Evolutionary conservation across 2,888 invertebrate species (phyloP), one percentile per base, ranked within the genome.

Genomic region (Eristalis tenax): DNA sequence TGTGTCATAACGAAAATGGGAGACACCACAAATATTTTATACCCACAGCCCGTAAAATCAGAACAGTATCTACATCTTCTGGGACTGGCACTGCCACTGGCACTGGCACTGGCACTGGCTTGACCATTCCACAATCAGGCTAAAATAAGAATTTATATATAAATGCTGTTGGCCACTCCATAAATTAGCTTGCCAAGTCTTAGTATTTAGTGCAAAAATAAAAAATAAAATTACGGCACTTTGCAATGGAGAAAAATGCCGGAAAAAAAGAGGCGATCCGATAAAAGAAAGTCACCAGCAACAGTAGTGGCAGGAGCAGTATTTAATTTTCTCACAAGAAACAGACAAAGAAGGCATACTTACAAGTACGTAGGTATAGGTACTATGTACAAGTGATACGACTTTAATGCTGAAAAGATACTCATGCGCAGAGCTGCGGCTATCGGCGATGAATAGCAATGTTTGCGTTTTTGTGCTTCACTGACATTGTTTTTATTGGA

Each of bases 141-240:
- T 26, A 57, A 75, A 83, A 70, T 79, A 75, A 61, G 70, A 75
- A 81, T 80, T 63, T 69, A 59, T 76, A 22, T 69, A 63, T 63
- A 71, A 75, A 87, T 68, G 73, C 65, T 79, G 89, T 88, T 89
- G 89, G 90, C 89, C 90, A 91, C 91, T 91, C 91, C 89, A 91
- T 91, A 91, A 91, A 91, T 91, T 91, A 91, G 90, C 90, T 50
- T 91, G 90, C 89, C 90, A 90, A 89, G 68, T 88, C 79, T 87
- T 88, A 90, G 90, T 90, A 89, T 89, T 89, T 90, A 90, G 89
- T 88, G 87, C 88, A 89, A 90, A 89, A 87, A 89, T 76, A 83
- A 87, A 87, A 76, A 81, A 35, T 68, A 86, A 73, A 86, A 81
- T 75, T 78, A 73, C 80, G 83, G 35, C 56, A 50, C 50, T 50